phyloP scores from a whole-genome alignment of 2,113 vertebrate species.

The Trochalopteron elliotii region DNA sequence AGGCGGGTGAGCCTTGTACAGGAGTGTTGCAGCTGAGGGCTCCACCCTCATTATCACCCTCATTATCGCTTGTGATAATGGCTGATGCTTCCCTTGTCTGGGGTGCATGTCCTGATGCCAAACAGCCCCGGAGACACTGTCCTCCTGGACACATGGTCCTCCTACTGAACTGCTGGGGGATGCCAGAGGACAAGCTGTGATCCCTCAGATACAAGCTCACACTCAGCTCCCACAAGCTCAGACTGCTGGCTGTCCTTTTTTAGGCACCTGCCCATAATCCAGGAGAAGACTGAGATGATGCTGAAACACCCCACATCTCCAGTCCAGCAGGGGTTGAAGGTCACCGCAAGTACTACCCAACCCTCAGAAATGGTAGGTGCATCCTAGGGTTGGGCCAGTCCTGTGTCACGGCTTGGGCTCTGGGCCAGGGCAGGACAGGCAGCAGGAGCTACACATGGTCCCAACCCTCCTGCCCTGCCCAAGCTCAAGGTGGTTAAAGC shows the following conservation, averaged over 20 bases:
- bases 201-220: not conserved
- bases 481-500: not conserved
- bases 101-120: not conserved
- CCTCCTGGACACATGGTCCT: accelerated
- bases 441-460: not conserved
- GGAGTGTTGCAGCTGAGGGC: not conserved
- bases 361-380: not conserved
- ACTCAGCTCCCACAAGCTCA: not conserved
- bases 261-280: not conserved
- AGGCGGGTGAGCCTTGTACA: not conserved
- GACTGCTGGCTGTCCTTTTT: not conserved
- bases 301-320: not conserved
- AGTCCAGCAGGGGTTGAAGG: not conserved
- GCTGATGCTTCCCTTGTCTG: not conserved
- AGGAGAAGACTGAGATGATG: not conserved
- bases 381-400: not conserved
- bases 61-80: not conserved
- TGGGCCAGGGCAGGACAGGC: not conserved
- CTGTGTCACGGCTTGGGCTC: not conserved
- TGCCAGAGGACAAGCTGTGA: not conserved
- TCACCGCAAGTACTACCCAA: accelerated
- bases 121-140: not conserved
- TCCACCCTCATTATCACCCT: not conserved
- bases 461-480: not conserved
- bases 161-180: not conserved